Conservation (phyloP, 2,797 vertebrate species). For the Protosalanx chinensis region DNA sequence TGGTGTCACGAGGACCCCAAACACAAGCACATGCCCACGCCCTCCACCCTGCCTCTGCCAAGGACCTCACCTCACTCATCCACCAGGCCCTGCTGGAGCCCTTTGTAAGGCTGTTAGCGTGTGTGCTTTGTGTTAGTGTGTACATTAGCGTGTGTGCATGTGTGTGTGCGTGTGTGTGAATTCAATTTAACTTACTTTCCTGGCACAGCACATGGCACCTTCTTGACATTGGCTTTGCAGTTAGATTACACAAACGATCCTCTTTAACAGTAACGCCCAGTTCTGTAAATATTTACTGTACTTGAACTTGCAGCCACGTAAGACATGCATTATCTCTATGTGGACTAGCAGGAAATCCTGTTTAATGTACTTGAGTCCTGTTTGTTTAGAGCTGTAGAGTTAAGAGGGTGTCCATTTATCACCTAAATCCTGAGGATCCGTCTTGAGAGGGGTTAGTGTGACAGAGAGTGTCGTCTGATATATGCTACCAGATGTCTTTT, state of each 20-base stretch:
- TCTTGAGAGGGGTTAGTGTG: neutral
- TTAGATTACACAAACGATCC: neutral
- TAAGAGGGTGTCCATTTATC: too few relatives aligned
- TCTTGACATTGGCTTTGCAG: neutral
- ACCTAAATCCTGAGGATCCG: too few relatives aligned
- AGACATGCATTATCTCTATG: neutral
- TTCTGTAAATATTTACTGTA: neutral
- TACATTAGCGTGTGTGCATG: conserved; percentile 13
- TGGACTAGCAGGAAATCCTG: neutral
- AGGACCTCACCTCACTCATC: conserved; percentile 70
- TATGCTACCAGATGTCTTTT: neutral
- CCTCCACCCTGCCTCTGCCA: conserved; percentile 47
- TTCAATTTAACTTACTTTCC: too few relatives aligned
- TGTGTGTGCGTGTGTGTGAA: neutral
- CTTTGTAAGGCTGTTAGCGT: conserved; percentile 72
- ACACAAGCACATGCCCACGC: conserved; percentile 47
- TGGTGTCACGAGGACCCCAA: conserved; percentile 71
- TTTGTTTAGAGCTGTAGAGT: too few relatives aligned
- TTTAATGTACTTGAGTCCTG: neutral
- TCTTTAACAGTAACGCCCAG: neutral
- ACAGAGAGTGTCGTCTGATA: neutral
- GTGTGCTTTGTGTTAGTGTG: neutral
- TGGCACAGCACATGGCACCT: too few relatives aligned
- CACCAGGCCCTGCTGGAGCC: conserved; percentile 66
- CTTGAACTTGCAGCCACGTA: neutral